These are phyloP conservation scores for Palloptera scutellata DNA, from an alignment of 2,888 invertebrate species.

Conservation along the genomic window DNA sequence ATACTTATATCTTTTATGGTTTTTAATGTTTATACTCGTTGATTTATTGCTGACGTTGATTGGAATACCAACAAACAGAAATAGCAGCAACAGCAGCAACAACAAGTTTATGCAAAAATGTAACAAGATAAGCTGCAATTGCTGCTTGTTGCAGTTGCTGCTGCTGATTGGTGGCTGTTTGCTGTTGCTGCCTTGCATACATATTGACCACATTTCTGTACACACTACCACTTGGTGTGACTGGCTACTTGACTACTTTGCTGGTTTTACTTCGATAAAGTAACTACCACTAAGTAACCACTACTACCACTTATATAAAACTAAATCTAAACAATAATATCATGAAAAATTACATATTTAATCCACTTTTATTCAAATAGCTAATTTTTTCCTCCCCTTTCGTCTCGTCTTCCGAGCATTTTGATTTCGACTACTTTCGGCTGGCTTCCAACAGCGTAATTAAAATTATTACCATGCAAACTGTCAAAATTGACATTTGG, in stretches of 20 bases:
- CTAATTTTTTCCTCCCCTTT: too few relatives aligned
- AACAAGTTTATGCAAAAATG: not conserved
- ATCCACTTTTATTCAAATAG: too few relatives aligned
- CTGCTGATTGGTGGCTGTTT: too few relatives aligned
- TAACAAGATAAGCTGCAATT: too few relatives aligned
- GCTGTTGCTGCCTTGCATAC: too few relatives aligned
- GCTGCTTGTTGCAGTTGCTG: too few relatives aligned
- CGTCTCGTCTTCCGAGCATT: too few relatives aligned
- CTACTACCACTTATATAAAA: not conserved
- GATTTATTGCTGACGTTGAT: conserved; percentile 49
- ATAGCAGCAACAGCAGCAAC: conserved; percentile 12
- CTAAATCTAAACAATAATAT: conserved; percentile 4
- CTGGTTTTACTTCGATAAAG: too few relatives aligned
- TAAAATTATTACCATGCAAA: conserved; percentile 58
- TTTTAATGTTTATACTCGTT: conserved; percentile 23
- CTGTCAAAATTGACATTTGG: conserved; percentile 51
- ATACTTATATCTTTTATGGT: not conserved
- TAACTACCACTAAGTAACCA: not conserved
- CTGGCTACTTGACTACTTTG: not conserved
- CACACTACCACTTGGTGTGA: not conserved
- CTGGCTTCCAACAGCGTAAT: conserved; percentile 46
- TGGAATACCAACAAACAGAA: conserved; percentile 24
- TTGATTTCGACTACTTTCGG: not conserved
- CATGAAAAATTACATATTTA: not conserved
- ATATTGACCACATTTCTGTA: not conserved